These are phyloP conservation scores for Ptychoptera albimana DNA, from an alignment of 2,888 invertebrate species.

Conservation along the genomic window DNA sequence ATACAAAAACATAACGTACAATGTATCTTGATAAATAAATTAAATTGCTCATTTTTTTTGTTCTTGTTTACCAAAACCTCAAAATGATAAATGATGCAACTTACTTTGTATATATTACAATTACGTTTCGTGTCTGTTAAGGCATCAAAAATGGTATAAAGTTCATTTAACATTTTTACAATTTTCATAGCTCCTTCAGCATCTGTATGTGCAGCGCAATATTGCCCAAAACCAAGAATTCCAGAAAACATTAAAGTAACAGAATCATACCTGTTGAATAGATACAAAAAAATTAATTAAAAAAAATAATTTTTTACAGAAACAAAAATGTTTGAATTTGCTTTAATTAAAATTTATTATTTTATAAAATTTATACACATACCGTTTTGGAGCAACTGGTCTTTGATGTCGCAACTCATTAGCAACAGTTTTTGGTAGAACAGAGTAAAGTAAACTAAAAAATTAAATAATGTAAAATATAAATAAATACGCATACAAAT, in stretches of 20 bases:
- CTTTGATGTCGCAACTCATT: conserved; percentile 82
- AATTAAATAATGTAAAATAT: background rate
- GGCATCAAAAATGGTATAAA: conserved; percentile 88
- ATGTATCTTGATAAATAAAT: background rate
- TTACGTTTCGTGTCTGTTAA: conserved; percentile 84
- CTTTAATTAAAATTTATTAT: too few species aligned
- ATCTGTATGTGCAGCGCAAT: conserved; percentile 81
- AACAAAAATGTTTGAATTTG: too few species aligned
- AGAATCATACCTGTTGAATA: conserved; percentile 53
- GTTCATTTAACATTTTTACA: conserved; percentile 79
- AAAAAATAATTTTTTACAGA: too few species aligned
- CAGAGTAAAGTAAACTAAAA: conserved; percentile 77
- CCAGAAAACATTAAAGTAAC: conserved; percentile 91
- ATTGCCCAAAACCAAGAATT: conserved; percentile 79
- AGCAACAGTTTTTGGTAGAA: conserved; percentile 87
- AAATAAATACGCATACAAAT: background rate
- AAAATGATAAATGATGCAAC: conserved; percentile 1
- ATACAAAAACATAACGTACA: too few species aligned
- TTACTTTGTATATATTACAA: conserved; percentile 88
- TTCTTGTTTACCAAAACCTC: background rate
- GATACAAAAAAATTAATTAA: too few species aligned
- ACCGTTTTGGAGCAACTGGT: conserved; percentile 77
- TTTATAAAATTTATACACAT: too few species aligned
- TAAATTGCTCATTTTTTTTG: background rate
- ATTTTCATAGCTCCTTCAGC: conserved; percentile 92